Evolutionary conservation across 2,113 vertebrate genomes (phyloP), one percentile per base, ranked within the genome.

Genomic region (Channa maculata): DNA sequence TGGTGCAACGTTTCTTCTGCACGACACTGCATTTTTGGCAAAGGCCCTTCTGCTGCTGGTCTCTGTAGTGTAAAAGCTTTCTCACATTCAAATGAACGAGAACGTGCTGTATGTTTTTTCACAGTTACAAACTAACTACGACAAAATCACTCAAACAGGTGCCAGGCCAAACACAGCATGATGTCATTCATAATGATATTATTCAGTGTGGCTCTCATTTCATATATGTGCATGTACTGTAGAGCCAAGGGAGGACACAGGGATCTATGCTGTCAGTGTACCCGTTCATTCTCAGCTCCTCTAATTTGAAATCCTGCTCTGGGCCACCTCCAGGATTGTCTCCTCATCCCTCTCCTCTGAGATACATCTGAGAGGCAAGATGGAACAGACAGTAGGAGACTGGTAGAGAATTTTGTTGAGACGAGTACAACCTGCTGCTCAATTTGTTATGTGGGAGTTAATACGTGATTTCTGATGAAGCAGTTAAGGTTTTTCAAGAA

Each of bases 281-380:
- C 65, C 48, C 65, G 60, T 77, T 78, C 70, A 67, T 48, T 72
- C 66, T 60, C 65, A 74, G 8, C 58, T 71, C 50, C 62, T 80
- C 41, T 59, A 63, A 79, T 80, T 75, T 86, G 50, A 65, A 59
- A 82, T 75, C 59, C 71, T 63, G 61, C 61, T 64, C 51, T 65
- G 24, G 61, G 43, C 14, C 59, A 80, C 46, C 49, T 54, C 36
- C 33, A 46, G 52, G 44, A 68, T 34, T 24, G 57, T 76, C 55
- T 69, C 49, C 45, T 61, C 55, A n/a, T n/a, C 73, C 44, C 45
- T 60, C 15, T 66, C 68, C 36, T 38, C 60, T 43, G 50, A 53
- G 54, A 66, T 57, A 58, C 9, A 62, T 65, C 61, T 78, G 50
- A 53, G 65, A 78, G 9, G 48, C 45, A 59, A 75, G 57, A 60